A percentile compares a stretch with the other conserved stretches of the same genome.
Conservation (phyloP, 2,797 vertebrate genomes). For the Hephaestus fuliginosus region DNA sequence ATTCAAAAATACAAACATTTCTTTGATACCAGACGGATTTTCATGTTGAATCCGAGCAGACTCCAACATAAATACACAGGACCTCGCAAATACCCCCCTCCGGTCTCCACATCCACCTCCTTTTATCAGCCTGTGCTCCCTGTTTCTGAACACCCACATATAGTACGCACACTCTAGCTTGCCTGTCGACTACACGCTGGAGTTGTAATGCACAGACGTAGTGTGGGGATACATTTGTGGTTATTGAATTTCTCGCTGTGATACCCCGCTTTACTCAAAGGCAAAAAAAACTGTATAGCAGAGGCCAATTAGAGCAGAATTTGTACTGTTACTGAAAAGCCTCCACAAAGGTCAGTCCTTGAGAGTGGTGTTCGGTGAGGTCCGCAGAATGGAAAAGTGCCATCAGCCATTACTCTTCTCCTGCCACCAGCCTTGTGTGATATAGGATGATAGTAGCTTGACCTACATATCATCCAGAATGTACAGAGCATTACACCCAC, state of each 20-base stretch:
- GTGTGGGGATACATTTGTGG: constrained; percentile 14
- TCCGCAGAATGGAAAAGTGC: constrained; percentile 63
- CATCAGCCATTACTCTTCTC: constrained; percentile 70
- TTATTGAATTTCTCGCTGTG: constrained; percentile 35
- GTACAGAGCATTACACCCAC: constrained; percentile 32
- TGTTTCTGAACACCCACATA: constrained; percentile 25
- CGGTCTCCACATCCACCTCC: background rate
- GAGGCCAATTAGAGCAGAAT: constrained; percentile 74
- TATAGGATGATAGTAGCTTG: constrained; percentile 63
- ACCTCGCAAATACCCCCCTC: background rate
- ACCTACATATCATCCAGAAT: constrained; percentile 64
- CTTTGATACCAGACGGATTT: constrained; percentile 20
- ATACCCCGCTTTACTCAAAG: constrained; percentile 42
- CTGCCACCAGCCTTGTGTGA: constrained; percentile 70
- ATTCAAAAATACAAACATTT: constrained; percentile 22
- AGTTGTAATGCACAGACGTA: constrained; percentile 17
- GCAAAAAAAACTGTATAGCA: constrained; percentile 41
- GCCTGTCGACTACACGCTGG: background rate
- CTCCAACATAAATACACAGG: constrained; percentile 24
- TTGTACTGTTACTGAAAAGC: constrained; percentile 57
- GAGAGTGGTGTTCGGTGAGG: constrained; percentile 65
- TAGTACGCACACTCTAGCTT: background rate
- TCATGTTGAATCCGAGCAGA: constrained; percentile 21
- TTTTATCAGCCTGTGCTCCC: constrained; percentile 18
- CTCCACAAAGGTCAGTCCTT: constrained; percentile 74